Evolutionary conservation across 2,888 invertebrate genomes (phyloP), one percentile per base, ranked within the genome.

Genomic region (Metallyticus violacea): DNA sequence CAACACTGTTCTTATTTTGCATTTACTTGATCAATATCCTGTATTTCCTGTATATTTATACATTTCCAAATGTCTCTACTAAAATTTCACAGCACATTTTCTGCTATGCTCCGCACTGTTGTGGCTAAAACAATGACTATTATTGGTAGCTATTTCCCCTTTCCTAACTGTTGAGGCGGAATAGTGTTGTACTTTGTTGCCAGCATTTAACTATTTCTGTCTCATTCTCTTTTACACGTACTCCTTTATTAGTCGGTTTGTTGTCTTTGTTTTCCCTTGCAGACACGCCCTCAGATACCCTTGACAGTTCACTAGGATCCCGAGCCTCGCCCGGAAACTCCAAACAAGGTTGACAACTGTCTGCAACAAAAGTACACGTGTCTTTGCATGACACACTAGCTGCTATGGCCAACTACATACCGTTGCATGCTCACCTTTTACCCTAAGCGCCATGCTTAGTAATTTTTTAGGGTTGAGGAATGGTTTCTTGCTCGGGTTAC

Each of bases 201-300:
- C 40, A 40, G 7, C 40, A 4, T 29, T n/a, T 29, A 79, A 78
- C 22, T 84, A 77, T 86, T n/a, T 85, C n/a, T 85, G 22, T 84
- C 85, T 87, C 22, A 79, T 62, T 85, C 80, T 86, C 81, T 86
- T 79, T 83, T 28, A 85, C 84, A 77, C 83, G 28, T 82, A 78
- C 85, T 81, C 76, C 83, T 77, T 81, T 87, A 87, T 81, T 86
- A 85, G 87, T 85, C 86, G 86, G 62, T 86, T 88, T 88, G 85
- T 84, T 86, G 81, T 87, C 84, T 86, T 88, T 85, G 85, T 86
- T 87, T 87, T 85, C 81, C 86, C 88, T 89, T 88, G 87, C 87
- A 88, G 89, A 89, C 85, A 88, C 87, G 88, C 86, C 87, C 87
- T 88, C 89, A 85, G 89, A 88, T 85, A 88, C 88, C 88, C 88